Conservation (phyloP, 1,140 invertebrate species). For the Coelopa frigida region DNA sequence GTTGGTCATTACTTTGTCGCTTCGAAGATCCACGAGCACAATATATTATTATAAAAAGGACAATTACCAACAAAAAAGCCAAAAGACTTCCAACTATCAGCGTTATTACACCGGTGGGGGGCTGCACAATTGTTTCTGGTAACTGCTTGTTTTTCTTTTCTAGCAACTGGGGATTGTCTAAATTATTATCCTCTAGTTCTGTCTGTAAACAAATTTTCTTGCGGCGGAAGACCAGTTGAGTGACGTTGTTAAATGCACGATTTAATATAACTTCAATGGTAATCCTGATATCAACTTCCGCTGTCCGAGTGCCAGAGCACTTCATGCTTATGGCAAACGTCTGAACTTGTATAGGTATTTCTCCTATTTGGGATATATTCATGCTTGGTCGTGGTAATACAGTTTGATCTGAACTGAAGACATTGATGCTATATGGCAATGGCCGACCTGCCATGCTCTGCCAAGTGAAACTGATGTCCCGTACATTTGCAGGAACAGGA, state of each 20-base stretch:
- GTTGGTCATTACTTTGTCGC: constrained; percentile 34
- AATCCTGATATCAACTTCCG: constrained; percentile 79
- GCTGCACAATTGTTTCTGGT: constrained; percentile 35
- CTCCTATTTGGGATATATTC: constrained; percentile 74
- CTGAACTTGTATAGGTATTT: constrained; percentile 66
- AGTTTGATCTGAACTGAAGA: constrained; percentile 67
- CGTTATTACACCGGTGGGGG: constrained; percentile 34
- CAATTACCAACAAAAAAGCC: constrained; percentile 35
- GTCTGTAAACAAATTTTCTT: constrained; percentile 76
- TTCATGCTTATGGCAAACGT: constrained; percentile 76
- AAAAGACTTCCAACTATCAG: constrained; percentile 37
- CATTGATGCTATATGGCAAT: constrained; percentile 70
- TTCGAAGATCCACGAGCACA: constrained; percentile 42
- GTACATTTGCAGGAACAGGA: constrained; percentile 70
- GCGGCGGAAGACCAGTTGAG: constrained; percentile 68
- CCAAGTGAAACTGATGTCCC: constrained; percentile 81
- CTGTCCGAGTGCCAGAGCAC: constrained; percentile 70
- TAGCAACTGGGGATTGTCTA: constrained; percentile 37
- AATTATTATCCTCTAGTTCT: too few relatives aligned
- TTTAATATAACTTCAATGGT: constrained; percentile 75
- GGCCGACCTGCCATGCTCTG: constrained; percentile 66
- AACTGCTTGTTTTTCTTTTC: constrained; percentile 11
- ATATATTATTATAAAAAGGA: constrained; percentile 40
- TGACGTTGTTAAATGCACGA: constrained; percentile 57
- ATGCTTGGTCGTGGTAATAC: constrained; percentile 67